Conservation (phyloP, 2,113 vertebrate species). For the Psammodynastes pulverulentus region DNA sequence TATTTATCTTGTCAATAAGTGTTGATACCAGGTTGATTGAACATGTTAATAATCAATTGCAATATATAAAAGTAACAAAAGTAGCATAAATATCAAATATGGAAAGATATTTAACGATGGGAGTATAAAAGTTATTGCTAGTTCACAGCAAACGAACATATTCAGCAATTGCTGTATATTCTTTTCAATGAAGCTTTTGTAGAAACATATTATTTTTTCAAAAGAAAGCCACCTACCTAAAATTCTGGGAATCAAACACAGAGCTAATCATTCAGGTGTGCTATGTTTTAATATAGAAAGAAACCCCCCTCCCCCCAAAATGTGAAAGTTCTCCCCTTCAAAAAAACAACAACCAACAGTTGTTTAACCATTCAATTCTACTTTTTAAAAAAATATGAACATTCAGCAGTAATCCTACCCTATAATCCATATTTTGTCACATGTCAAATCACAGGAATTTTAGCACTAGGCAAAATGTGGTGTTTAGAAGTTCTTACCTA, state of each 20-base stretch:
- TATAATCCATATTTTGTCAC: neutral
- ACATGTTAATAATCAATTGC: neutral
- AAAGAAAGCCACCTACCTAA: neutral
- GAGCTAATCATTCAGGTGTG: neutral
- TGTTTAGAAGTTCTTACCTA: conserved; percentile 76
- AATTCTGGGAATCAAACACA: neutral
- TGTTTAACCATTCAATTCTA: neutral
- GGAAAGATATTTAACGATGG: neutral
- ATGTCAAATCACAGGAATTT: neutral
- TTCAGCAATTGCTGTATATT: neutral
- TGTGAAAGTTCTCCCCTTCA: neutral
- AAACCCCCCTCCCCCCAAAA: neutral
- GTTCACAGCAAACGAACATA: neutral
- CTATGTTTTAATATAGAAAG: neutral
- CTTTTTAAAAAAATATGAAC: neutral
- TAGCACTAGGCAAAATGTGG: neutral
- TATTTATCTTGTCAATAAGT: neutral
- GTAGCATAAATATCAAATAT: neutral
- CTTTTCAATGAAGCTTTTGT: neutral
- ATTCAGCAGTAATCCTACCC: neutral
- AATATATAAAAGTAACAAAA: neutral
- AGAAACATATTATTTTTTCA: neutral
- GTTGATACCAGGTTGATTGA: neutral
- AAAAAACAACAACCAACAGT: neutral
- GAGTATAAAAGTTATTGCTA: neutral